A percentile compares a stretch with the other conserved stretches of the same genome.
These are phyloP conservation scores for Chrysomallon squamiferum DNA, from an alignment of 1,140 invertebrate genomes.

Conservation along the genomic window DNA sequence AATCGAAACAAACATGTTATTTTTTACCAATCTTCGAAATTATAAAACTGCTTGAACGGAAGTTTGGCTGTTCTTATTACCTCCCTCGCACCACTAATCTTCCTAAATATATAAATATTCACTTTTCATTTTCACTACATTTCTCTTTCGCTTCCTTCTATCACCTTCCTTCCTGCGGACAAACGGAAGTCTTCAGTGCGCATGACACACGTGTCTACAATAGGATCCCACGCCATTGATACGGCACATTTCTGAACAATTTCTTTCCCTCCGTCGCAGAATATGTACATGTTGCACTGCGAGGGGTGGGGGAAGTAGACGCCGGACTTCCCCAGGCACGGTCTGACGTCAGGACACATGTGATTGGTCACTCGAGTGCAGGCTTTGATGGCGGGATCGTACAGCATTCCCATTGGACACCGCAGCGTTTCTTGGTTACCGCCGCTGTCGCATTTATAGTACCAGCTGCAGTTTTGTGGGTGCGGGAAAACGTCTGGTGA, in stretches of 20 bases:
- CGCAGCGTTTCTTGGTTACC: constrained; percentile 8
- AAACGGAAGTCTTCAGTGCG: neutral
- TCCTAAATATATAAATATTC: too few relatives aligned
- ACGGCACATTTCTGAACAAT: constrained; percentile 1
- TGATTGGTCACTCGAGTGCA: constrained; percentile 13
- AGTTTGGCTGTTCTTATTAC: too few relatives aligned
- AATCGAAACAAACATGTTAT: too few relatives aligned
- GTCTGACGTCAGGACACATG: constrained; percentile 22
- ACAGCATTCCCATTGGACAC: constrained; percentile 13
- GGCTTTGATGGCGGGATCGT: constrained; percentile 14
- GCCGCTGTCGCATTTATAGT: constrained; percentile 20
- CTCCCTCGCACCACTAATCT: too few relatives aligned
- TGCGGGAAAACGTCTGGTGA: constrained; percentile 16
- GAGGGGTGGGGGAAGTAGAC: constrained; percentile 21
- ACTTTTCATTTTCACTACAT: too few relatives aligned
- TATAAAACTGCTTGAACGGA: too few relatives aligned
- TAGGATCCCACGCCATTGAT: constrained; percentile 8
- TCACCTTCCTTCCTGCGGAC: neutral
- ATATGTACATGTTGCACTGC: constrained; percentile 20
- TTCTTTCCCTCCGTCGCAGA: constrained; percentile 16
- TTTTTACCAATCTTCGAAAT: too few relatives aligned
- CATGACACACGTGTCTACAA: constrained; percentile 15
- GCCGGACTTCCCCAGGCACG: constrained; percentile 8
- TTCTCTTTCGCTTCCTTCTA: too few relatives aligned
- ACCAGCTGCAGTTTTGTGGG: constrained; percentile 17